A percentile compares a stretch with the other conserved stretches of the same genome.
Evolutionary conservation across 2,797 vertebrate genomes (phyloP).

Genomic region (Menidia menidia): DNA sequence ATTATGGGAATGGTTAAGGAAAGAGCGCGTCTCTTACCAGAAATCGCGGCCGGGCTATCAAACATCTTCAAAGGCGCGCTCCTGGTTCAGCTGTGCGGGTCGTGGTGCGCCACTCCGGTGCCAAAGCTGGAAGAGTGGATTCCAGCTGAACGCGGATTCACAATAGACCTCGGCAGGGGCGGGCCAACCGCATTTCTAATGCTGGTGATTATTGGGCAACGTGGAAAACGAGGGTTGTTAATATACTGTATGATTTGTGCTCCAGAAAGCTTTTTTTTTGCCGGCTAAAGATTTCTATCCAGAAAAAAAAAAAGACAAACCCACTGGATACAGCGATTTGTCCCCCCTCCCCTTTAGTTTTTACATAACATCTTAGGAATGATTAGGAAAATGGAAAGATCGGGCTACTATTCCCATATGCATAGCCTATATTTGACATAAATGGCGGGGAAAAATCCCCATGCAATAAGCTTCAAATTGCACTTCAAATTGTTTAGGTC

Average conservation of each 20-base stretch:
- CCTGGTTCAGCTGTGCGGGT: conserved; percentile 54
- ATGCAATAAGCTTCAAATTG: conserved; percentile 11
- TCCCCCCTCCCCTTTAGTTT: not conserved
- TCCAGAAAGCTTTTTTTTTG: not conserved
- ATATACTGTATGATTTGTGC: conserved; percentile 32
- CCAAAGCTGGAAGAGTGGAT: conserved; percentile 72
- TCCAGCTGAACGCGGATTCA: conserved; percentile 66
- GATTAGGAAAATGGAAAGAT: conserved; percentile 17
- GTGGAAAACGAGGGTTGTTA: conserved; percentile 53
- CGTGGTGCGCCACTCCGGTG: conserved; percentile 76
- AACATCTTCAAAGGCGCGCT: conserved; percentile 66
- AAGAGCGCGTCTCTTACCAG: conserved; percentile 61
- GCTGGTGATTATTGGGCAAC: conserved; percentile 63
- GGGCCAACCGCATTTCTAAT: conserved; percentile 65
- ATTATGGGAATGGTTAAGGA: not conserved
- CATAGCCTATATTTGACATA: not conserved
- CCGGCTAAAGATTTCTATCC: not conserved
- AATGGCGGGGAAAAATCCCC: conserved; percentile 3
- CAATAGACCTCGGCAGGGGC: conserved; percentile 72
- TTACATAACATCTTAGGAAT: conserved; percentile 10
- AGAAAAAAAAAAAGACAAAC: not conserved
- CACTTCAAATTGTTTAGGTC: not conserved
- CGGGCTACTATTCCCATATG: not conserved
- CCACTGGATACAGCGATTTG: not conserved
- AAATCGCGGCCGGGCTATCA: conserved; percentile 43